Evolutionary conservation across 1,140 invertebrate genomes (phyloP), one percentile per base, ranked within the genome.

Genomic region (Drosophila bifasciata): DNA sequence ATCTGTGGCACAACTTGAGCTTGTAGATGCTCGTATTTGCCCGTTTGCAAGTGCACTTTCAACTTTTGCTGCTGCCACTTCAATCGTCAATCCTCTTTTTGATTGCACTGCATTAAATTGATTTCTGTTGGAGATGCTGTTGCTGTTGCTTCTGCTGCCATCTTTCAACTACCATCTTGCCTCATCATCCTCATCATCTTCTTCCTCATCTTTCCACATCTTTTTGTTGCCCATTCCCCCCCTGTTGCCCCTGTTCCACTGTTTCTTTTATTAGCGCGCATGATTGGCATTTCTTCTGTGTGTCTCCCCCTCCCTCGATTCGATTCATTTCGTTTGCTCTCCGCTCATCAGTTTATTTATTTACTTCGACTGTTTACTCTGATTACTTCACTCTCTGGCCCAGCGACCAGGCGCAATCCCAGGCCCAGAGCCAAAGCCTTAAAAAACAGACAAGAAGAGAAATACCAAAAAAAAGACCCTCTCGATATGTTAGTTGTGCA

Each of bases 21-120:
- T 67, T 52, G 3, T 3, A 32, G 28, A 3, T 32, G 3, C 28
- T 36, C 32, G 32, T 13, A 36, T 52, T 52, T 67, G 60, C 50
- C 55, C 19, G n/a, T n/a, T 45, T 41, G 15, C 19, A 11, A 57
- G 52, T 50, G 59, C 56, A 76, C 45, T 86, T 77, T 85, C 52
- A 66, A 62, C 57, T 76, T 43, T n/a, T n/a, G n/a, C n/a, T 67
- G 66, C 40, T 68, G 45, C 40, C 77, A 85, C 71, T 66, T 75
- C 77, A 81, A 88, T 77, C 77, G 32, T 62, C 58, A 88, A 75
- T 36, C 11, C 32, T 11, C 60, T 81, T 86, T 86, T 86, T 88
- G 81, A 86, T 88, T 86, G 81, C 83, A 86, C 73, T 85, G 81
- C 81, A 86, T 86, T 81, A 88, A 88, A 86, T 86, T 88, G 73